A percentile compares a stretch with the other conserved stretches of the same genome.
Evolutionary conservation across 92 coral and sea anemone genomes (phyloP).

Genomic region (Heliopora coerulea): DNA sequence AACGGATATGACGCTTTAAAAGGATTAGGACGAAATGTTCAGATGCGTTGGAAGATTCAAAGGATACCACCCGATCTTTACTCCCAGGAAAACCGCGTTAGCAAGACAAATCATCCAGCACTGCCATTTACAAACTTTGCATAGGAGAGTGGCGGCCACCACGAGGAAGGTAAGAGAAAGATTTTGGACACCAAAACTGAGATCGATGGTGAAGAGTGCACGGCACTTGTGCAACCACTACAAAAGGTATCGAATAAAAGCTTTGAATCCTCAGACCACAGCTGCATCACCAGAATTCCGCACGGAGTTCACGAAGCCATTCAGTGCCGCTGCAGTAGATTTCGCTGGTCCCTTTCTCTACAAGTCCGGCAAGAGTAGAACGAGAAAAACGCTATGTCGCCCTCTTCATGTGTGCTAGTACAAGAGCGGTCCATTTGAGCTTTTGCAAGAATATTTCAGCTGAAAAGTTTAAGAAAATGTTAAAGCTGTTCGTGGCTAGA

Average conservation of each 20-base stretch:
- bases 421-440: slow-evolving; percentile 48
- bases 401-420: slow-evolving; percentile 29
- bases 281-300: slow-evolving; percentile 44
- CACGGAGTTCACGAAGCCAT: slow-evolving; percentile 48
- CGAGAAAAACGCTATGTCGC: slow-evolving; percentile 48
- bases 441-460: slow-evolving; percentile 36
- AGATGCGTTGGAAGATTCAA: neutral
- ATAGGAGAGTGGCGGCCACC: slow-evolving; percentile 49
- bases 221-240: slow-evolving; percentile 39
- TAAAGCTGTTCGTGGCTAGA: slow-evolving; percentile 58
- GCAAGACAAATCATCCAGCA: slow-evolving; percentile 41
- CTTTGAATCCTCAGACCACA: slow-evolving; percentile 8
- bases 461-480: slow-evolving; percentile 37
- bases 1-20: no score
- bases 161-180: slow-evolving; percentile 45
- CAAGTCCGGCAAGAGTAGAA: slow-evolving; percentile 9
- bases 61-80: slow-evolving; percentile 29
- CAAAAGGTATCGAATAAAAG: slow-evolving; percentile 40
- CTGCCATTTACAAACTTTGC: slow-evolving; percentile 45
- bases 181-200: slow-evolving; percentile 41
- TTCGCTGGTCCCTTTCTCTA: slow-evolving; percentile 56
- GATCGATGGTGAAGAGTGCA: slow-evolving; percentile 41
- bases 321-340: slow-evolving; percentile 56
- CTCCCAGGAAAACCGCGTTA: slow-evolving; percentile 36
- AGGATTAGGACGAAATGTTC: no score